Conservation (phyloP, 1,140 invertebrate genomes). For the Brachionus manjavacas region DNA sequence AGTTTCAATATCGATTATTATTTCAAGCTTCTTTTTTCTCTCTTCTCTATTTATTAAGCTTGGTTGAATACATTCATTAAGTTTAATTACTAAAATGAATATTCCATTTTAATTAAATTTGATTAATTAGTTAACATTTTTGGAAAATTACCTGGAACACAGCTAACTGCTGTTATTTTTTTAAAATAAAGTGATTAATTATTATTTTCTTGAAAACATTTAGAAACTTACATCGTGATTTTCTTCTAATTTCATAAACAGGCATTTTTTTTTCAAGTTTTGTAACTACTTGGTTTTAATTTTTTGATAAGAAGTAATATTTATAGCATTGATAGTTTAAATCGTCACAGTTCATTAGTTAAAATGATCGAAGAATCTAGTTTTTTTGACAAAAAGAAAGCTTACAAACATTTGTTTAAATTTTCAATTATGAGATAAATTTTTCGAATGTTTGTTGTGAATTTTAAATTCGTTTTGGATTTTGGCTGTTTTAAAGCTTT, state of each 20-base stretch:
- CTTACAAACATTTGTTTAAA: not conserved
- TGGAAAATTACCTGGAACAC: not conserved
- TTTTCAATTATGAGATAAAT: not conserved
- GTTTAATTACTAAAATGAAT: not conserved
- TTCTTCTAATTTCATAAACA: not conserved
- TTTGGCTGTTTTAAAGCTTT: not conserved
- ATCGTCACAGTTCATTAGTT: not conserved
- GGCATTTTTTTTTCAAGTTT: not conserved
- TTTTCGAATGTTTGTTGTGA: not conserved
- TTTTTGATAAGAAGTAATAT: not conserved
- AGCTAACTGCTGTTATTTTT: not conserved
- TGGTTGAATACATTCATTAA: not conserved
- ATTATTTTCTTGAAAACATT: not conserved
- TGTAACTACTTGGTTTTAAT: not conserved
- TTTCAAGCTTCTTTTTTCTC: not conserved
- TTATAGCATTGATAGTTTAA: not conserved
- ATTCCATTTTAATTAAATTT: not conserved
- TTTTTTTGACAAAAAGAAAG: not conserved
- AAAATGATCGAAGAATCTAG: not conserved
- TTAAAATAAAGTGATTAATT: not conserved
- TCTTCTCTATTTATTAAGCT: no score
- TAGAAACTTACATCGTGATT: not conserved
- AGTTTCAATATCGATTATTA: not conserved
- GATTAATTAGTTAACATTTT: not conserved
- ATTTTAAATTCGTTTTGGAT: not conserved